phyloP scores from a whole-genome alignment of 2,888 invertebrate genomes.

The Xanthia togata region DNA sequence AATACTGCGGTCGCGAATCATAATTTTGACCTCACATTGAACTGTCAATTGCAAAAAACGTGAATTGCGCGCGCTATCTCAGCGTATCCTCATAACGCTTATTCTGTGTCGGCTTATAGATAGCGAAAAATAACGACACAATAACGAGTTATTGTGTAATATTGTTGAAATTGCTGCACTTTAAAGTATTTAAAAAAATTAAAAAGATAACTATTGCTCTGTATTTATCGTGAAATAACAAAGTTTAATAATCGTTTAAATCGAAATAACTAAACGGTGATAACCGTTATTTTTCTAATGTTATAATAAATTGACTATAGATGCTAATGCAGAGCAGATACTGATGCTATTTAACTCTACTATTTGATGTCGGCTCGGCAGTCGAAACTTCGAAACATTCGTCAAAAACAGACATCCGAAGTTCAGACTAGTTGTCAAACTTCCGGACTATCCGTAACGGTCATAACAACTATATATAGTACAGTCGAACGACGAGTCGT shows the following conservation, averaged over 20 bases:
- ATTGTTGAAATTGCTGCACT: too few species aligned
- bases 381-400: constrained; percentile 5
- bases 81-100: background rate
- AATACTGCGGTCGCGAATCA: background rate
- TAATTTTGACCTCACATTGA: background rate
- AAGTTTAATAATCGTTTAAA: too few species aligned
- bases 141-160: too few species aligned
- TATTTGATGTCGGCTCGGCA: background rate
- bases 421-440: constrained; percentile 33
- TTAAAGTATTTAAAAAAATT: too few species aligned
- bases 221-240: too few species aligned
- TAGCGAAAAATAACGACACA: too few species aligned
- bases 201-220: too few species aligned
- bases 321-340: background rate
- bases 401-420: constrained; percentile 16
- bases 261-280: too few species aligned
- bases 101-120: background rate
- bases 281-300: too few species aligned
- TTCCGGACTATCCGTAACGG: constrained; percentile 17
- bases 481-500: too few species aligned
- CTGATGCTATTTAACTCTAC: background rate
- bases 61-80: background rate
- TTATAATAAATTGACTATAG: too few species aligned
- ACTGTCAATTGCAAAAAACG: background rate
- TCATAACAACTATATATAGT: background rate